These are phyloP conservation scores for Cactoblastis cactorum DNA, from an alignment of 2,888 invertebrate genomes.

Conservation along the genomic window DNA sequence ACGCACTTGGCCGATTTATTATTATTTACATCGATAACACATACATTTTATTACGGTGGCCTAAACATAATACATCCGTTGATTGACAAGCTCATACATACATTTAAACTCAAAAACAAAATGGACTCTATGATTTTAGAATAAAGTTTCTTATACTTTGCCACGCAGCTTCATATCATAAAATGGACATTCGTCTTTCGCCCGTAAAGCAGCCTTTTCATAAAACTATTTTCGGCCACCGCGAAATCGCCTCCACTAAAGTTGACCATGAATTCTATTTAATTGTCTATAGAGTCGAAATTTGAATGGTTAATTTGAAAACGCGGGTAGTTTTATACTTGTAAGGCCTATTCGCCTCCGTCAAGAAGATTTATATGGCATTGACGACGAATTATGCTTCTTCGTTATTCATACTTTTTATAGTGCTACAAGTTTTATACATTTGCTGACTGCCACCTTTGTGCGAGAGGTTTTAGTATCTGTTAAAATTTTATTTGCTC, in stretches of 20 bases:
- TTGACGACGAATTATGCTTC: constrained; percentile 14
- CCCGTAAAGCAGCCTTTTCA: constrained; percentile 13
- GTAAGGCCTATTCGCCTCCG: constrained; percentile 6
- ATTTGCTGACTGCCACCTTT: constrained; percentile 14
- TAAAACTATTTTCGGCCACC: constrained; percentile 17
- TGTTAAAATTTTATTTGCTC: constrained; percentile 11
- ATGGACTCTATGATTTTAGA: not conserved
- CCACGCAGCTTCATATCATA: not conserved
- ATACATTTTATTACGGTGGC: constrained; percentile 1
- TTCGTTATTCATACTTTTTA: constrained; percentile 14
- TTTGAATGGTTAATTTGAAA: not conserved
- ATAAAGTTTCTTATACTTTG: not conserved
- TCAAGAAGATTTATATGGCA: constrained; percentile 14
- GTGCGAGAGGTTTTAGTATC: constrained; percentile 3
- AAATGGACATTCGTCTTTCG: constrained; percentile 14
- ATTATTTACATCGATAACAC: not conserved
- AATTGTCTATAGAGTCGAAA: not conserved
- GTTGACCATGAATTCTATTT: not conserved
- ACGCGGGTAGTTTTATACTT: not conserved
- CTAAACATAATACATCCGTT: constrained; percentile 7
- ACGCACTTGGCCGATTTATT: not conserved
- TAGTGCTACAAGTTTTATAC: constrained; percentile 10
- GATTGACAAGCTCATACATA: constrained; percentile 10
- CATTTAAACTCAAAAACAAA: not conserved
- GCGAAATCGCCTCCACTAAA: not conserved